phyloP scores from a whole-genome alignment of 2,888 invertebrate species.

The Hypselothyrea guttata region DNA sequence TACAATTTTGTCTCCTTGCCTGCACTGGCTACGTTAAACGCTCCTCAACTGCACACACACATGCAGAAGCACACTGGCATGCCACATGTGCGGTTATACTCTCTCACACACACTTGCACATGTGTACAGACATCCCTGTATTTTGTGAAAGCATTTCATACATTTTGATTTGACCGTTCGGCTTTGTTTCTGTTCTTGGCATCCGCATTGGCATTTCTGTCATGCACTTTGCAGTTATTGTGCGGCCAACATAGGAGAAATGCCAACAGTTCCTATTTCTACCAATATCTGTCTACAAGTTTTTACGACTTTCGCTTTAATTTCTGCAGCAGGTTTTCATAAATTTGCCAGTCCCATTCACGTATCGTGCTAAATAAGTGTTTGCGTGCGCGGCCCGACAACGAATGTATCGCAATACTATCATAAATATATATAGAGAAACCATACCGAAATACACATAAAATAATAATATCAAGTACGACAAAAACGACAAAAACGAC shows the following conservation, averaged over 20 bases:
- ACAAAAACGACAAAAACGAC: conserved; percentile 11
- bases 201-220: conserved; percentile 57
- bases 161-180: conserved; percentile 51
- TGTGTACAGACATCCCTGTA: conserved; percentile 16
- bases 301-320: conserved; percentile 38
- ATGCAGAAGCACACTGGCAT: conserved; percentile 16
- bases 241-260: conserved; percentile 45
- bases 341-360: conserved; percentile 51
- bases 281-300: conserved; percentile 35
- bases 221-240: conserved; percentile 52
- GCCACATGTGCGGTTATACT: conserved; percentile 43
- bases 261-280: conserved; percentile 19
- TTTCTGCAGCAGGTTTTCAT: conserved; percentile 42
- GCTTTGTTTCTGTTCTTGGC: conserved; percentile 55
- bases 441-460: too few relatives aligned
- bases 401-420: conserved; percentile 48
- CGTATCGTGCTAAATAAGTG: conserved; percentile 45
- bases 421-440: conserved; percentile 17
- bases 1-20: conserved; percentile 38
- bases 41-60: conserved; percentile 68
- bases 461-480: too few relatives aligned
- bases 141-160: conserved; percentile 54
- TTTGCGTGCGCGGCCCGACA: conserved; percentile 55
- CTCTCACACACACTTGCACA: conserved; percentile 3
- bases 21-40: conserved; percentile 56